Conservation (phyloP, 1,140 invertebrate genomes). For the Himalopsyche phryganea region DNA sequence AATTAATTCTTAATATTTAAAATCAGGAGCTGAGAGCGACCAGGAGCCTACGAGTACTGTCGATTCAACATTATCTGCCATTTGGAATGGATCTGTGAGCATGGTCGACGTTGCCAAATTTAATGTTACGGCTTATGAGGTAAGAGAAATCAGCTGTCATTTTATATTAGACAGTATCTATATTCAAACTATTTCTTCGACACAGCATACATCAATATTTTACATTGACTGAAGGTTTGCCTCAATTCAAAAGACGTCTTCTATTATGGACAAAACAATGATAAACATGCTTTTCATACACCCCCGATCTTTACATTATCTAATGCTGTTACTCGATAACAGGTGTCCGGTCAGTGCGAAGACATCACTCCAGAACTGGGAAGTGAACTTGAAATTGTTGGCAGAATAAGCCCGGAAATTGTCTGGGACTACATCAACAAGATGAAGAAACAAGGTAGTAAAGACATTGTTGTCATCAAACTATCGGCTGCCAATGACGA, state of each 20-base stretch:
- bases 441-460: conserved; percentile 81
- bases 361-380: conserved; percentile 71
- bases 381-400: conserved; percentile 82
- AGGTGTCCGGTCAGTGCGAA: conserved; percentile 63
- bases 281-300: too few species aligned
- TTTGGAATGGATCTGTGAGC: conserved; percentile 85
- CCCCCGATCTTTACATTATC: too few species aligned
- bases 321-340: too few species aligned
- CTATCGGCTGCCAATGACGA: conserved; percentile 76
- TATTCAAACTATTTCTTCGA: background rate
- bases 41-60: conserved; percentile 61
- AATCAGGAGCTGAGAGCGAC: conserved; percentile 54
- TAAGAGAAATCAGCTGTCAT: too few species aligned
- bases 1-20: background rate
- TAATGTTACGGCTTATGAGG: conserved; percentile 76
- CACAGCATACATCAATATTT: too few species aligned
- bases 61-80: conserved; percentile 46
- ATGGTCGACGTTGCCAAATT: conserved; percentile 92
- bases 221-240: too few species aligned
- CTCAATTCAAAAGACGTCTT: too few species aligned
- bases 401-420: conserved; percentile 83
- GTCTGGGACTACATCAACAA: conserved; percentile 93
- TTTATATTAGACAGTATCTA: too few species aligned
- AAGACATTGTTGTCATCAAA: conserved; percentile 82
- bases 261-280: too few species aligned